These are phyloP conservation scores for Habrosyne pyritoides DNA, from an alignment of 2,888 invertebrate species.

Conservation along the genomic window DNA sequence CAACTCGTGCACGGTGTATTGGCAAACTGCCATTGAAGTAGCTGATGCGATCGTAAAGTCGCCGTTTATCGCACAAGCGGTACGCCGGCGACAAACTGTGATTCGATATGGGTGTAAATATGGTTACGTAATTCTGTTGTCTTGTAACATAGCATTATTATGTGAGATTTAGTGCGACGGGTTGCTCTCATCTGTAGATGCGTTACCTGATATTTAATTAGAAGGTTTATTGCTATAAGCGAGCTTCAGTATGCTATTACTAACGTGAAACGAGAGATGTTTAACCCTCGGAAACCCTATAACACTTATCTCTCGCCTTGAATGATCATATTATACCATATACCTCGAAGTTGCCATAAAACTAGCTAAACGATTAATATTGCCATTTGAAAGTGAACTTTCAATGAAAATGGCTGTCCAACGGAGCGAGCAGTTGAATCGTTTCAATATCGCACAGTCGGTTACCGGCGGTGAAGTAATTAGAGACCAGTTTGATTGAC, in stretches of 20 bases:
- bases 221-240: neutral
- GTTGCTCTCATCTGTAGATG: neutral
- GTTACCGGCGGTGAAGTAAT: conserved; percentile 2
- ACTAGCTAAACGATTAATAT: neutral
- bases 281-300: conserved; percentile 2
- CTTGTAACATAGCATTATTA: neutral
- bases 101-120: conserved; percentile 36
- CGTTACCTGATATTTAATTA: conserved; percentile 1
- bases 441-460: conserved; percentile 1
- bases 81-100: conserved; percentile 29
- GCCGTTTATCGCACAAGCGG: conserved; percentile 34
- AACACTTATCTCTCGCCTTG: neutral
- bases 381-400: neutral
- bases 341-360: neutral
- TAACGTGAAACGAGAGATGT: neutral
- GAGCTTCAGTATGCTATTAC: neutral
- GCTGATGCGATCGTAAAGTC: conserved; percentile 31
- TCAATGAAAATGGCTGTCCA: neutral
- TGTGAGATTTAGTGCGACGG: neutral
- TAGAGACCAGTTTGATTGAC: conserved; percentile 3
- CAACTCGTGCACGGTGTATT: conserved; percentile 14
- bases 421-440: conserved; percentile 1
- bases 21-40: conserved; percentile 36
- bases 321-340: neutral
- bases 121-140: conserved; percentile 13